Percentiles rank a stretch among this genome's conserved stretches.
Conservation (phyloP, 2,888 invertebrate species). For the Lasioglossum vierecki region DNA sequence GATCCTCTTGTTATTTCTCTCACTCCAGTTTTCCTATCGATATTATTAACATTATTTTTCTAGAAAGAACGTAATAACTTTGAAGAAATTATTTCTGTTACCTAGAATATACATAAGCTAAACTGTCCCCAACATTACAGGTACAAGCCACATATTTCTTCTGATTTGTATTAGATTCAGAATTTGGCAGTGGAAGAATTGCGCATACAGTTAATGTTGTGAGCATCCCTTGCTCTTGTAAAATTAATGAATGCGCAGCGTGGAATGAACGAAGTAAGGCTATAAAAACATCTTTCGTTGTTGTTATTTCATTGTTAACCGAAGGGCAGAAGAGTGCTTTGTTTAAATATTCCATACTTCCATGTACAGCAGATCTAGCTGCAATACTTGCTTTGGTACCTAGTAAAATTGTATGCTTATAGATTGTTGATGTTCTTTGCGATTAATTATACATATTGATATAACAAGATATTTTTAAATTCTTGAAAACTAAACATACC, state of each 20-base stretch:
- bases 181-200: conserved; percentile 86
- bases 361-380: conserved; percentile 94
- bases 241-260: conserved; percentile 93
- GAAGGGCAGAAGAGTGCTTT: conserved; percentile 87
- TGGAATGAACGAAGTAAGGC: conserved; percentile 92
- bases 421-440: not conserved
- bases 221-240: conserved; percentile 92
- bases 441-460: not conserved
- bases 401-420: conserved; percentile 72
- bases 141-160: conserved; percentile 90
- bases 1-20: conserved; percentile 93
- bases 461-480: not conserved
- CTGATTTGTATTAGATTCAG: conserved; percentile 72
- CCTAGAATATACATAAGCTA: conserved; percentile 93
- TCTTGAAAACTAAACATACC: conserved; percentile 84
- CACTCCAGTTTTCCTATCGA: conserved; percentile 87
- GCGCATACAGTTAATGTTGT: conserved; percentile 94
- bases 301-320: conserved; percentile 81
- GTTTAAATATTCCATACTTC: conserved; percentile 92
- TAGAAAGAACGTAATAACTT: conserved; percentile 5
- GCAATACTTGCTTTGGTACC: conserved; percentile 92
- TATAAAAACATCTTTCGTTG: conserved; percentile 90
- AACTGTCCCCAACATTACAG: conserved; percentile 95
- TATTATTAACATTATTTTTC: conserved; percentile 17
- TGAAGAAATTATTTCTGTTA: conserved; percentile 72